A percentile compares a stretch with the other conserved stretches of the same genome.
phyloP scores from a whole-genome alignment of 1,140 invertebrate genomes.

The Diachasmimorpha longicaudata region DNA sequence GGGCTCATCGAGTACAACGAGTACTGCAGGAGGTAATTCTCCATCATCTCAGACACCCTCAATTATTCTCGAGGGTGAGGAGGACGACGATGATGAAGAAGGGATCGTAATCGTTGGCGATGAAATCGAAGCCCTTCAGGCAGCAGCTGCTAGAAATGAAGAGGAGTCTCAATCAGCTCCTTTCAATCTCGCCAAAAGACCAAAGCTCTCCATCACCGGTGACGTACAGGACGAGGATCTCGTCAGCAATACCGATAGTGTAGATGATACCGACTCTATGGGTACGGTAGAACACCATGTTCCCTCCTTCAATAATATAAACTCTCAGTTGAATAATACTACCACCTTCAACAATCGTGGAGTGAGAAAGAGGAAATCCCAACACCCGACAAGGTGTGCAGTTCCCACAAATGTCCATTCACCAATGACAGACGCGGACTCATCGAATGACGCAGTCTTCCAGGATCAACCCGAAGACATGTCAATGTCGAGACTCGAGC shows the following conservation, averaged over 20 bases:
- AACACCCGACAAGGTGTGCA: constrained; percentile 87
- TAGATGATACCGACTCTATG: constrained; percentile 73
- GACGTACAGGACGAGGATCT: constrained; percentile 71
- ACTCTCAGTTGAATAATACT: constrained; percentile 35
- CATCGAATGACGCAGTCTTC: constrained; percentile 70
- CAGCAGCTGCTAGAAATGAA: constrained; percentile 29
- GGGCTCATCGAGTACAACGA: constrained; percentile 31
- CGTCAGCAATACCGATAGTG: constrained; percentile 73
- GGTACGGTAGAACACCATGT: constrained; percentile 47
- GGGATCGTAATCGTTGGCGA: constrained; percentile 43
- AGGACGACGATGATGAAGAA: constrained; percentile 66
- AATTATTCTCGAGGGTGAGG: constrained; percentile 42
- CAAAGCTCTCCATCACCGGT: constrained; percentile 62
- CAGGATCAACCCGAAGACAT: constrained; percentile 67
- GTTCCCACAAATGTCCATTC: constrained; percentile 66
- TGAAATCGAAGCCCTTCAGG: constrained; percentile 50
- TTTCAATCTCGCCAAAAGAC: constrained; percentile 71
- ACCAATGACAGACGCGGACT: constrained; percentile 70
- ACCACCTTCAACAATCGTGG: constrained; percentile 51
- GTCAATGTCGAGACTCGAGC: constrained; percentile 62
- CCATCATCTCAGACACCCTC: constrained; percentile 49
- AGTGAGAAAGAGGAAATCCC: constrained; percentile 85
- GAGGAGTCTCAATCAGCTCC: constrained; percentile 70
- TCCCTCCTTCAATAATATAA: constrained; percentile 42
- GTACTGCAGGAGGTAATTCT: constrained; percentile 41